These are phyloP conservation scores for Sphaeridia pumilis DNA, from an alignment of 2,888 invertebrate species.

Conservation along the genomic window DNA sequence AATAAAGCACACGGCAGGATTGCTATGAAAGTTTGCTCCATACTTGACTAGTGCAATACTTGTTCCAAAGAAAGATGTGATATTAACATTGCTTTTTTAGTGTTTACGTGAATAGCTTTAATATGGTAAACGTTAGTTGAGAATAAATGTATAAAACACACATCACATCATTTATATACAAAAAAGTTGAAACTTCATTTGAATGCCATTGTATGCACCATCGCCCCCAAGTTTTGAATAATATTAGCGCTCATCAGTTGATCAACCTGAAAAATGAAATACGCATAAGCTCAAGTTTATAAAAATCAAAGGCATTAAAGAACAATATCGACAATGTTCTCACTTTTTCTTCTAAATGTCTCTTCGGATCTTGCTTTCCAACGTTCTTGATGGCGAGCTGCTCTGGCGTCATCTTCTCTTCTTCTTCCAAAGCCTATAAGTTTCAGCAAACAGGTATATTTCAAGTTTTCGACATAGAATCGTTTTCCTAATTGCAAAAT, in stretches of 20 bases:
- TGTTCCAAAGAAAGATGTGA: too few species aligned
- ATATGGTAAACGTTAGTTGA: too few species aligned
- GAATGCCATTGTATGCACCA: conserved; percentile 86
- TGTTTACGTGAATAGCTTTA: too few species aligned
- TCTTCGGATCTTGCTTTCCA: conserved; percentile 96
- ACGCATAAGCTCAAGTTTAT: background rate
- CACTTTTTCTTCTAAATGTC: conserved; percentile 97
- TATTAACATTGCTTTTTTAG: too few species aligned
- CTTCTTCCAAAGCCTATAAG: conserved; percentile 79
- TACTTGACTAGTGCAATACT: too few species aligned
- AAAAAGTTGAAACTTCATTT: conserved; percentile 47
- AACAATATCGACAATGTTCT: background rate
- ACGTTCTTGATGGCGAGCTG: conserved; percentile 99
- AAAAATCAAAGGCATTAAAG: background rate
- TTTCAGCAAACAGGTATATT: background rate
- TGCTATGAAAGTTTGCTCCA: too few species aligned
- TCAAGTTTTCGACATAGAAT: conserved; percentile 8
- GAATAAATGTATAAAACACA: background rate
- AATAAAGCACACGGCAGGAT: too few species aligned
- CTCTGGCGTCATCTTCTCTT: conserved; percentile 98
- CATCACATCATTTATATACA: background rate
- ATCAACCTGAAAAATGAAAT: conserved; percentile 44
- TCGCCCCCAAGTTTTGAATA: conserved; percentile 92
- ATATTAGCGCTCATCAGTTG: conserved; percentile 94
- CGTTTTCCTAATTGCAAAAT: conserved; percentile 2